Evolutionary conservation across 2,888 invertebrate species (phyloP).

Genomic region (Catocala fraxini): DNA sequence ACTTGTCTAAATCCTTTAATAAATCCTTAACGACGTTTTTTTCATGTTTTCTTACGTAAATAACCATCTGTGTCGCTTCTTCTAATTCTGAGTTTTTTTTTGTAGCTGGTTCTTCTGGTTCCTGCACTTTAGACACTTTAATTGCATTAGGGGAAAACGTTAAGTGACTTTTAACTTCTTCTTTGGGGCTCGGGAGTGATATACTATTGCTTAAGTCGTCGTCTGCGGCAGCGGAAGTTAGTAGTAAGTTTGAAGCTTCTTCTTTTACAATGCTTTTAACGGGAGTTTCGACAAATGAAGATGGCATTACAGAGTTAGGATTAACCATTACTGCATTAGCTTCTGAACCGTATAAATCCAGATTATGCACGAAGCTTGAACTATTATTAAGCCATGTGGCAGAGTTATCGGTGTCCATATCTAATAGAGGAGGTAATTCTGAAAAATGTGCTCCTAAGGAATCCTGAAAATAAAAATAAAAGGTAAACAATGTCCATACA

Average conservation of each 20-base stretch:
- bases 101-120: conserved; percentile 64
- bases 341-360: conserved; percentile 91
- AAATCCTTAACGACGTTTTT: conserved; percentile 90
- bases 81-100: conserved; percentile 68
- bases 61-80: conserved; percentile 84
- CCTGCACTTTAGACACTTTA: conserved; percentile 87
- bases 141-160: conserved; percentile 91
- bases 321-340: conserved; percentile 95
- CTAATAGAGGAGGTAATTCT: conserved; percentile 89
- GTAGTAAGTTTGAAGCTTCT: conserved; percentile 80
- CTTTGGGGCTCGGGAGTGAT: conserved; percentile 89
- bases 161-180: conserved; percentile 89
- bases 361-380: conserved; percentile 89
- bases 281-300: conserved; percentile 88
- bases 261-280: conserved; percentile 81
- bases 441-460: conserved; percentile 89
- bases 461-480: conserved; percentile 73
- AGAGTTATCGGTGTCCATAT: conserved; percentile 90
- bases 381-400: conserved; percentile 88
- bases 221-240: conserved; percentile 77
- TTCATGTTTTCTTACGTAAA: conserved; percentile 80
- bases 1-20: conserved; percentile 86
- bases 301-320: conserved; percentile 96
- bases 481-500: neutral
- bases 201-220: conserved; percentile 69